Evolutionary conservation across 2,888 invertebrate genomes (phyloP).

Genomic region (Metalampra italica): DNA sequence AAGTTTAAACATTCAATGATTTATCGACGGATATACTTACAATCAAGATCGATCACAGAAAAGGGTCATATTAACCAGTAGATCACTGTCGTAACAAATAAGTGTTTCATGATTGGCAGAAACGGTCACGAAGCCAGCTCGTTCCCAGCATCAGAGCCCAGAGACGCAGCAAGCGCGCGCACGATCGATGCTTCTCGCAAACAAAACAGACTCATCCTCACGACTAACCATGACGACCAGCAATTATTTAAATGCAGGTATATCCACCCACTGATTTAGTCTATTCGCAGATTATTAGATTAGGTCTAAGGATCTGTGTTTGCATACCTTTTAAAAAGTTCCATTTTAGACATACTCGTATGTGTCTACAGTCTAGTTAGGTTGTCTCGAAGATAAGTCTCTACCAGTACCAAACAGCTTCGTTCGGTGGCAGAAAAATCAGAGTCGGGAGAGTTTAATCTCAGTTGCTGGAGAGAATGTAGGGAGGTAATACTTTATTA

Average conservation of each 20-base stretch:
- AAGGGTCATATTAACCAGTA: not conserved
- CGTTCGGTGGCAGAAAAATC: no score
- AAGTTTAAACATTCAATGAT: no score
- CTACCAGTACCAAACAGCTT: no score
- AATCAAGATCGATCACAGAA: not conserved
- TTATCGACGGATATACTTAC: no score
- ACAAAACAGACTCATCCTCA: constrained; percentile 9
- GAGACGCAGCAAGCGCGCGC: not conserved
- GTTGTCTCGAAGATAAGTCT: no score
- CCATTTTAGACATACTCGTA: no score
- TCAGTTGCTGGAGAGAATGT: no score
- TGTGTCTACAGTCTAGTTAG: no score
- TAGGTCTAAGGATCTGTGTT: no score
- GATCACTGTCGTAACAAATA: constrained; percentile 11
- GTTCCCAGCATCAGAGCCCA: constrained; percentile 3
- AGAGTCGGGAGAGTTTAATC: no score
- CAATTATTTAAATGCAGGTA: constrained; percentile 1
- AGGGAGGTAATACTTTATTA: no score
- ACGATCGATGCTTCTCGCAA: not conserved
- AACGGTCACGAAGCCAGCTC: constrained; percentile 7
- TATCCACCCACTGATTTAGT: not conserved
- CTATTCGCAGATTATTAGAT: not conserved
- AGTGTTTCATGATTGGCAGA: constrained; percentile 4
- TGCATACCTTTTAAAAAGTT: no score
- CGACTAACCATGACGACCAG: not conserved